phyloP scores from a whole-genome alignment of 2,113 vertebrate genomes.

The Heliornis fulica region DNA sequence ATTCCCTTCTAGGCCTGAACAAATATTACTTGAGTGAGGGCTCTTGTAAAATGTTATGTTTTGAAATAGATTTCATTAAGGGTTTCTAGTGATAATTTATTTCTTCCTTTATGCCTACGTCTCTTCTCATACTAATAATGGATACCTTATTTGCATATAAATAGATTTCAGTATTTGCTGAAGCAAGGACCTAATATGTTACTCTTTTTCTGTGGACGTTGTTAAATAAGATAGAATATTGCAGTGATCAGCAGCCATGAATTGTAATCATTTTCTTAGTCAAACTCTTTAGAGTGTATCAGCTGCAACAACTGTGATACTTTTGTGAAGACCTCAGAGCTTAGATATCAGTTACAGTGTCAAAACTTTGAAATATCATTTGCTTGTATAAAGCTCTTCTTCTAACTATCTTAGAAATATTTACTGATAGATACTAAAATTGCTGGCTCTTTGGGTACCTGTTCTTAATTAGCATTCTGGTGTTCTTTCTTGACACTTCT shows the following conservation, averaged over 20 bases:
- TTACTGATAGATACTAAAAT: background rate
- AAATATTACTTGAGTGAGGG: constrained; percentile 82
- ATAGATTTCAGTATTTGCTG: constrained; percentile 88
- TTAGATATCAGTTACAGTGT: background rate
- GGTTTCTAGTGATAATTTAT: constrained; percentile 87
- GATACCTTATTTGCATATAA: constrained; percentile 93
- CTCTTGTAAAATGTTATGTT: constrained; percentile 82
- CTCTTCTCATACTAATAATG: constrained; percentile 81
- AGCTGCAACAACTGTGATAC: background rate
- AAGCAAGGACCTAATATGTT: constrained; percentile 67
- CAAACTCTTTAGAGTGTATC: background rate
- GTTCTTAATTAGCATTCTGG: background rate
- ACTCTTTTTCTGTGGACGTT: background rate
- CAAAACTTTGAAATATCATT: background rate
- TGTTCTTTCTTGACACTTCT: background rate
- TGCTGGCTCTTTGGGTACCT: background rate
- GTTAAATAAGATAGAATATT: constrained; percentile 63
- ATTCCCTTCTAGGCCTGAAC: constrained; percentile 78
- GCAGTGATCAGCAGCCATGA: constrained; percentile 59
- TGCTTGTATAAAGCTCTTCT: background rate
- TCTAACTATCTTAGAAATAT: background rate
- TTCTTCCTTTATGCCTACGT: constrained; percentile 77
- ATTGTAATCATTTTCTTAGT: constrained; percentile 55
- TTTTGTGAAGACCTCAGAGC: background rate
- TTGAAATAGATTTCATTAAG: constrained; percentile 88